These are phyloP conservation scores for Grantiella picta DNA, from an alignment of 2,113 vertebrate genomes.

Conservation along the genomic window DNA sequence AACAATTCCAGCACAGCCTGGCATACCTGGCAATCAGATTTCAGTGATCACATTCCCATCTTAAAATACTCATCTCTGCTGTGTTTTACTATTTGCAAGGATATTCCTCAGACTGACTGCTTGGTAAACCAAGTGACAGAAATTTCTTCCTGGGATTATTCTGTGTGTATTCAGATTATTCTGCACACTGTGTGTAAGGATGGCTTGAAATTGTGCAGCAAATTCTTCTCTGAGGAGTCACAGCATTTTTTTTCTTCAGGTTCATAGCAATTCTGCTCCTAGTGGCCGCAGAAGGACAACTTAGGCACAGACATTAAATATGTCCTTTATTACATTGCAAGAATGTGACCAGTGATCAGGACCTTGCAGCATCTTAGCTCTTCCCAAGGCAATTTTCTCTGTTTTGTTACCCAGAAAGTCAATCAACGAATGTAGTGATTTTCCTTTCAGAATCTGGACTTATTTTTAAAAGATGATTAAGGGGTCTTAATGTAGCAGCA, in stretches of 20 bases:
- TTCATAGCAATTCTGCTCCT: neutral
- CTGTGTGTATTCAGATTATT: neutral
- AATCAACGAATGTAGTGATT: neutral
- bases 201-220: neutral
- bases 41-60: neutral
- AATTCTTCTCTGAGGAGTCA: neutral
- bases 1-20: neutral
- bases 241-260: neutral
- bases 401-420: neutral
- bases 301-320: neutral
- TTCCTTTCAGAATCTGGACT: neutral
- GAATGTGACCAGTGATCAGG: neutral
- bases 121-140: neutral
- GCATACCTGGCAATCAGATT: neutral
- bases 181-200: neutral
- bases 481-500: neutral
- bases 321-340: neutral
- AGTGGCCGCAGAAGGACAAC: neutral
- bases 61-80: neutral
- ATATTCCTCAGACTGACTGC: neutral
- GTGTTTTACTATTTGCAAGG: neutral
- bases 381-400: neutral
- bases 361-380: neutral
- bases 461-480: conserved; percentile 26
- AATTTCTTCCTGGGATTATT: neutral